Evolutionary conservation across 2,797 vertebrate species (phyloP).

Genomic region (Labroides dimidiatus): DNA sequence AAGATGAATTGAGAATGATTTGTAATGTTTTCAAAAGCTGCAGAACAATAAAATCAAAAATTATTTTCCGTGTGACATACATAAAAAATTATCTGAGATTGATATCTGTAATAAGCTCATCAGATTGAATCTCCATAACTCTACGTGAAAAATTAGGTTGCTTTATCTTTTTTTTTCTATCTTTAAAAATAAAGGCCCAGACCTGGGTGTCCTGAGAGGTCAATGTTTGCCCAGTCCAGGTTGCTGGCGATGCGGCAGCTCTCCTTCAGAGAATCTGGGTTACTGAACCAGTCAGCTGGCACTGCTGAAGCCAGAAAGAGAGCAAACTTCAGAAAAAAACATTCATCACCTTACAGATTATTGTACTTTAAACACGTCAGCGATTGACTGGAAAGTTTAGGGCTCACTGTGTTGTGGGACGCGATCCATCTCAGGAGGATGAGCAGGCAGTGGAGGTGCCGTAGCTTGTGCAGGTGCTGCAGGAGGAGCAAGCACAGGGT

Average conservation of each 20-base stretch:
- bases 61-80: too few relatives aligned
- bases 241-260: constrained; percentile 96
- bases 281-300: constrained; percentile 94
- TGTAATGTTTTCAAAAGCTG: too few relatives aligned
- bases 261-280: constrained; percentile 94
- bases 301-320: constrained; percentile 80
- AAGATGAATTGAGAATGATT: too few relatives aligned
- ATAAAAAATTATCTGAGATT: not conserved
- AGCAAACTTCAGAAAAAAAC: constrained; percentile 12
- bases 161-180: too few relatives aligned
- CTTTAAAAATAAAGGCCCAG: constrained; percentile 49
- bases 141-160: too few relatives aligned
- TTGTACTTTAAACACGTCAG: not conserved
- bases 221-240: constrained; percentile 97
- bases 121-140: too few relatives aligned
- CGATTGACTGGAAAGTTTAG: not conserved
- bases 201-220: constrained; percentile 96
- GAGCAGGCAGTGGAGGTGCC: constrained; percentile 20
- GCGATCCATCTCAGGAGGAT: constrained; percentile 65
- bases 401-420: constrained; percentile 77
- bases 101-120: too few relatives aligned
- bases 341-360: not conserved
- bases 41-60: too few relatives aligned
- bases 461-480: constrained; percentile 8
- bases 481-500: constrained; percentile 36